Evolutionary conservation across 1,140 invertebrate species (phyloP).

Genomic region (Zeugodacus cucurbitae): DNA sequence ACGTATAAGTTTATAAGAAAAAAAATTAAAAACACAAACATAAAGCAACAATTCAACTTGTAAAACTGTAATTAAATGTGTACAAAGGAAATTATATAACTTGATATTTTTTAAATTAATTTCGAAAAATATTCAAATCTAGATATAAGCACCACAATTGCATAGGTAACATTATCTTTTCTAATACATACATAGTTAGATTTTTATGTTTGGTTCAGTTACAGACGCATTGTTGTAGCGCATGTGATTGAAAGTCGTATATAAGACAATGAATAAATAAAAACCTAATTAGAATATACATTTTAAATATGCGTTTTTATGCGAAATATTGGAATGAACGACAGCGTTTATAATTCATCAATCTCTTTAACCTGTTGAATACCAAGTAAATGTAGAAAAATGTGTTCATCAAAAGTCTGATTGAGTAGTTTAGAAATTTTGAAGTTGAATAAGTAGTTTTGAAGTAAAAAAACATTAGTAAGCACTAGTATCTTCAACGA

Average conservation of each 20-base stretch:
- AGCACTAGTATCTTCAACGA: no score
- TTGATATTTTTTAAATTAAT: not conserved
- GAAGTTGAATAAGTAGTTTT: no score
- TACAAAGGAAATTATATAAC: slow-evolving; percentile 1
- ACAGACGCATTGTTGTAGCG: not conserved
- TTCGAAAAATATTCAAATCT: not conserved
- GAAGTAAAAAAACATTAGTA: no score
- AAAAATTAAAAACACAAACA: not conserved
- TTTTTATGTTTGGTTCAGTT: slow-evolving; percentile 25
- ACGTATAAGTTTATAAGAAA: slow-evolving; percentile 27
- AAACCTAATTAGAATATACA: slow-evolving; percentile 13
- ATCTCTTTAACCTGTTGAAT: no score
- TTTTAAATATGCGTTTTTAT: not conserved
- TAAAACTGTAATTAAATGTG: not conserved
- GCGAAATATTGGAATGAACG: not conserved
- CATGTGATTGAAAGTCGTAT: slow-evolving; percentile 1
- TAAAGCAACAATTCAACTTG: not conserved
- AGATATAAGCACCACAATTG: slow-evolving; percentile 14
- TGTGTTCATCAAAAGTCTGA: no score
- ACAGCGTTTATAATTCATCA: no score
- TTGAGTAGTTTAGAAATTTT: no score
- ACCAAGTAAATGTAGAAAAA: no score
- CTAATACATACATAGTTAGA: not conserved
- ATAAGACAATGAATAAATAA: not conserved
- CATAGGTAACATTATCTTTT: slow-evolving; percentile 32